phyloP scores from a whole-genome alignment of 1,140 invertebrate genomes.

The Acromyrmex charruanus region DNA sequence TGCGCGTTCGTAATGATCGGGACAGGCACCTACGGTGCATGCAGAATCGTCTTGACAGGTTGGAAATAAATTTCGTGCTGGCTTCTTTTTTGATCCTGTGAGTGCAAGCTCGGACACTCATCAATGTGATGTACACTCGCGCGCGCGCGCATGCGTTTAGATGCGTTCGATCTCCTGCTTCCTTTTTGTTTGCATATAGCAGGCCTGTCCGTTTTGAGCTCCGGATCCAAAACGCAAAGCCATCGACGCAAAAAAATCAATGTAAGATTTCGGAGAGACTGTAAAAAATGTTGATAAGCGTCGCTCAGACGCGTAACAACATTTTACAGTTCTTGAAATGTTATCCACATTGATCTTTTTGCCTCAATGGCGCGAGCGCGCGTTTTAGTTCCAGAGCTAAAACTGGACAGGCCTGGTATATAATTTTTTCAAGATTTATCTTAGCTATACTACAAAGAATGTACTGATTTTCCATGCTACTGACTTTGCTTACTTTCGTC shows the following conservation, averaged over 20 bases:
- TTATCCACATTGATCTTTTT: no score
- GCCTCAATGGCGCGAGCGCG: no score
- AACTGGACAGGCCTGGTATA: no score
- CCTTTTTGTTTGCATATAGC: background rate
- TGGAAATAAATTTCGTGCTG: conserved; percentile 77
- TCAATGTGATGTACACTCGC: background rate
- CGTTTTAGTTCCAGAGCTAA: no score
- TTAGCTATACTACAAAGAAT: background rate
- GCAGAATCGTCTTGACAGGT: conserved; percentile 76
- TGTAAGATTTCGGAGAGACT: no score
- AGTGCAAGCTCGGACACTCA: background rate
- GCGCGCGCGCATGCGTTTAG: background rate
- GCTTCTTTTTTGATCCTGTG: background rate
- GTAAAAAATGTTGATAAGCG: no score
- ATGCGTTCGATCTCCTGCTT: conserved; percentile 29
- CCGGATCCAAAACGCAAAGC: no score
- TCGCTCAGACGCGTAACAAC: no score
- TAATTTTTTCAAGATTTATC: background rate
- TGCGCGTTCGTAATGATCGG: conserved; percentile 69
- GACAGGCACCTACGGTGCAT: conserved; percentile 73
- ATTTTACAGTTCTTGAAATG: no score
- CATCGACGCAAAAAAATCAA: no score
- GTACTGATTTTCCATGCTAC: background rate
- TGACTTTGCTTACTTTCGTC: conserved; percentile 20
- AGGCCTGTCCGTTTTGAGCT: no score